These are phyloP conservation scores for Hypotaenidia philippensis DNA, from an alignment of 2,797 vertebrate genomes.

Conservation along the genomic window DNA sequence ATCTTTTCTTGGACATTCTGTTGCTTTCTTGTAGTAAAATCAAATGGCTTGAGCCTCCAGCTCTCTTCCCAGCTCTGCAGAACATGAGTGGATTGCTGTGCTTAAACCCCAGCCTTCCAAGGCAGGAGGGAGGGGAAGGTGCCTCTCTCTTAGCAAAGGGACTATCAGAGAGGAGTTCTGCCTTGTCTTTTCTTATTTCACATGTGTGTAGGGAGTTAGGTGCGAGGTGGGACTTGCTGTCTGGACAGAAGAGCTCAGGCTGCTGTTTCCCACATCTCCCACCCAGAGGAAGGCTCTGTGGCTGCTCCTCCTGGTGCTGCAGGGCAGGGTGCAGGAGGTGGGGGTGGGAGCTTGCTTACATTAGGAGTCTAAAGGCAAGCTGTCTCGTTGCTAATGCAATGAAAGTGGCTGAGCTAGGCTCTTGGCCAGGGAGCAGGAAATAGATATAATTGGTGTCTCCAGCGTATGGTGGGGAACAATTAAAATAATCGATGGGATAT, in stretches of 20 bases:
- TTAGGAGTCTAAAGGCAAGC: neutral
- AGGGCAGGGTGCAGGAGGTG: neutral
- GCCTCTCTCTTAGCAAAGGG: neutral
- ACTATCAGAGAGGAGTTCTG: neutral
- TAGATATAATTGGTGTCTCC: slow-evolving; percentile 11
- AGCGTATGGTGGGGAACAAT: neutral
- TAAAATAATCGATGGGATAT: slow-evolving; percentile 3
- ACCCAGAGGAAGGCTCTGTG: neutral
- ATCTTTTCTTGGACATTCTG: neutral
- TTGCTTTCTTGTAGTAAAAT: neutral
- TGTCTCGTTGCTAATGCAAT: slow-evolving; percentile 18
- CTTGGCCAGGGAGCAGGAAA: slow-evolving; percentile 34
- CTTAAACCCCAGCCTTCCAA: neutral
- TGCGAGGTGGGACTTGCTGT: neutral
- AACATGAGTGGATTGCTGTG: neutral
- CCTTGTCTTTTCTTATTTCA: neutral
- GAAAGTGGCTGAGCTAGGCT: slow-evolving; percentile 38
- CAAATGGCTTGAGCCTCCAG: neutral
- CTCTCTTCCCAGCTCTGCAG: neutral
- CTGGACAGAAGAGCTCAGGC: neutral
- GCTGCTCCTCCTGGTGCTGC: neutral
- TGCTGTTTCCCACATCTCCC: neutral
- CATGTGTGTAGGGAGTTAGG: neutral
- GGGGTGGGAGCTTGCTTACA: neutral
- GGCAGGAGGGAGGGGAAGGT: neutral